Evolutionary conservation across 2,113 vertebrate species (phyloP), one percentile per base, ranked within the genome.

Genomic region (Rostratula benghalensis): DNA sequence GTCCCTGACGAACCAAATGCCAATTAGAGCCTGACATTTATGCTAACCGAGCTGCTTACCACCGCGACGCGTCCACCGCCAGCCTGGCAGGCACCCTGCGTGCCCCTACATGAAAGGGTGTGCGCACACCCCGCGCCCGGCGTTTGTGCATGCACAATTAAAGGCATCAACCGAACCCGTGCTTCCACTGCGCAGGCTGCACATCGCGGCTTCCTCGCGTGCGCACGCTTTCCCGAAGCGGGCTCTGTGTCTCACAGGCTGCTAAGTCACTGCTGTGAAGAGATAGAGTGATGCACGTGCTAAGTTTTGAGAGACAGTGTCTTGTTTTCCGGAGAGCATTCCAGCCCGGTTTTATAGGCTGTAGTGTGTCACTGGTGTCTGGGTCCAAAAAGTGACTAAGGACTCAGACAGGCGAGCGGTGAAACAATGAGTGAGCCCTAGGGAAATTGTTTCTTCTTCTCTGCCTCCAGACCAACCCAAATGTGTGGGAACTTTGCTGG

Each of bases 1-100:
- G 77, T 78, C 78, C 92, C 81, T 89, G 85, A 79, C 77, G 74
- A 90, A 92, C 77, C 76, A 89, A 61, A 93, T 54, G 65, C 51
- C 83, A 83, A 41, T 86, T 87, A 87, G 31, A 83, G 37, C 31
- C 59, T 24, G 30, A 87, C 39, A 75, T 75, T 93, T 71, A 67
- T n/a, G 54, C 78, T 83, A 68, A 80, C 46, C 17, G 61, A 91
- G 71, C 78, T 73, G 82, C 90, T 27, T 41, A 48, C 56, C 71
- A 91, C 67, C 1, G 7, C 0, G 13, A 61, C 1, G 8, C 0
- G 1, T n/a, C 67, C 65, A 60, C 64, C 15, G 2, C 78, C 71
- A 94, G 71, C 3, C 6, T 10, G 57, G 61, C 18, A 11, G 91
- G 75, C 51, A 39, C 21, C 20, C 71, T 21, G 41, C 46, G 3